Base-by-base conservation (phyloP, 1,140 invertebrate species). In the Drosophila varians region DNA sequence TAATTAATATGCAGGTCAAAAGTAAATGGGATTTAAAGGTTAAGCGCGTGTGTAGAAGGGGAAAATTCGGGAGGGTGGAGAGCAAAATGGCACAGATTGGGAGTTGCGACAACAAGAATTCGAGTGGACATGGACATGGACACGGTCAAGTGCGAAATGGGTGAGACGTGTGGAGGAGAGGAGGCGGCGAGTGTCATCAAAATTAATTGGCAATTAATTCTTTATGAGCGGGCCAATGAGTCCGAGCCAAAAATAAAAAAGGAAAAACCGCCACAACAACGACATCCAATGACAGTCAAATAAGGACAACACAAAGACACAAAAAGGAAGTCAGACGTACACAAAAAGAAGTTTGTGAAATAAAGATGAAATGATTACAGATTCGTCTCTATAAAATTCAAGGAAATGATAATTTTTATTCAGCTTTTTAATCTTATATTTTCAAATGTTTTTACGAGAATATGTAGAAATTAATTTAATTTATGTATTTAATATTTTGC, bases 181-280 rank as follows among this genome's bases (percentile, higher is more conserved):
- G 25, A 14, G 14, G 43, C 25, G 57, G 26, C 48, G 34, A 74
- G 45, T 71, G 77, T 36, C 68, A 76, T 73, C 52, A 80, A 73
- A 73, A 82, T 80, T 56, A 80, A 80, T 82, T 73, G 77, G 16
- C 77, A 82, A 80, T 80, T 80, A 80, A 80, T 80, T 73, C 68
- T 82, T 80, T 60, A 82, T 76, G 77, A 80, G 56, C 55, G 34
- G 28, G 9, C 34, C 60, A 26, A 70, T 57, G 51, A 38, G 42
- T 45, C 45, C 18, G 12, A 21, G 14, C 19, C 21, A 12, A 45
- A 57, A 61, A 23, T 51, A 45, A 42, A 60, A 69, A 42, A 28
- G 51, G 11, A 19, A 42, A 45, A 53, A 9, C 65, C 42, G 31
- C 28, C 42, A 48, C 31, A 48, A 46, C 47, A 46, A 46, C 14